Conservation (phyloP, 1,140 invertebrate genomes). For the Caenorhabditis briggsae region DNA sequence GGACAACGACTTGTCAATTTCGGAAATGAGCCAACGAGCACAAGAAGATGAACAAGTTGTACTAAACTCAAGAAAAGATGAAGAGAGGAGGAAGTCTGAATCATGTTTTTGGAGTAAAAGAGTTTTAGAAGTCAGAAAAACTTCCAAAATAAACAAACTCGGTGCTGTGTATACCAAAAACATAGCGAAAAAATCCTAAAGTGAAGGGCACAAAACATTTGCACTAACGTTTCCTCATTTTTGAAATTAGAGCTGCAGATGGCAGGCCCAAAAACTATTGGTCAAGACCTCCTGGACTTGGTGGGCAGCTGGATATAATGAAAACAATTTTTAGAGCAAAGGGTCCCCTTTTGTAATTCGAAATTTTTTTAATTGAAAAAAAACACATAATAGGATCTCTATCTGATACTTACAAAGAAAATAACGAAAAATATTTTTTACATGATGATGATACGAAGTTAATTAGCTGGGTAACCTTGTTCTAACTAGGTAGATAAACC, state of each 20-base stretch:
- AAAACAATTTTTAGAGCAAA: too few species aligned
- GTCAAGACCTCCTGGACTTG: too few species aligned
- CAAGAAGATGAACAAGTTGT: conserved; percentile 16
- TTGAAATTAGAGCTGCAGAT: neutral
- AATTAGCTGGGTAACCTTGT: conserved; percentile 40
- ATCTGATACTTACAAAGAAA: neutral
- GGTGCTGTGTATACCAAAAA: conserved; percentile 24
- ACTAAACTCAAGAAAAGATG: neutral
- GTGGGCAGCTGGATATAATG: too few species aligned
- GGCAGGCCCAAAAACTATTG: too few species aligned
- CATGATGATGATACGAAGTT: conserved; percentile 33
- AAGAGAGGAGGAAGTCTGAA: conserved; percentile 15
- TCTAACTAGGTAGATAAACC: conserved; percentile 53
- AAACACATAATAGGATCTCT: too few species aligned
- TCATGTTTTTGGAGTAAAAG: neutral
- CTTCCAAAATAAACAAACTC: conserved; percentile 30
- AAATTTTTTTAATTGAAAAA: too few species aligned
- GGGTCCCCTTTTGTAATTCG: too few species aligned
- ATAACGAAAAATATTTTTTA: neutral
- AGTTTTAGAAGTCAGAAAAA: neutral
- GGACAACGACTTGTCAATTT: conserved; percentile 32
- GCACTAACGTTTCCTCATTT: neutral
- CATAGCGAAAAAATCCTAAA: neutral
- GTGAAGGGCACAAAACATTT: neutral
- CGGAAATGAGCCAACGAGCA: conserved; percentile 27